phyloP scores from a whole-genome alignment of 1,140 invertebrate species.

The Drosophila oshimai region DNA sequence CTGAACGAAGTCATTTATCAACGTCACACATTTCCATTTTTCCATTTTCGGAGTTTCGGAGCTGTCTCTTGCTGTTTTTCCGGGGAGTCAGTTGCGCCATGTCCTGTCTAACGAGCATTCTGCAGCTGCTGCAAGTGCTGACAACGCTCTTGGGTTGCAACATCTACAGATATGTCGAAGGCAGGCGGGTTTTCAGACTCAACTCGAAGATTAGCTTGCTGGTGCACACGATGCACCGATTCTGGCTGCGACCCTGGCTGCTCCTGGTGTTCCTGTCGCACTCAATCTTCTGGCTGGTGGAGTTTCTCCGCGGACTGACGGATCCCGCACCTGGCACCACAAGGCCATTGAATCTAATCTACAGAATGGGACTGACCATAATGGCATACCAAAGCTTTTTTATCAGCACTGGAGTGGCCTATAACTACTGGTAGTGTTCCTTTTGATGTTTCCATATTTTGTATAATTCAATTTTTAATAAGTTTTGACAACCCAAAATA shows the following conservation, averaged over 20 bases:
- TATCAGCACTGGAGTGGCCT: neutral
- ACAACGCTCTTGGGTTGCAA: constrained; percentile 48
- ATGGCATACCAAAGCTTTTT: neutral
- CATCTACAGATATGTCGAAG: constrained; percentile 22
- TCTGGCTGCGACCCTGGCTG: constrained; percentile 46
- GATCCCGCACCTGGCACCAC: neutral
- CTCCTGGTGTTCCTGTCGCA: neutral
- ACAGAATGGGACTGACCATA: neutral
- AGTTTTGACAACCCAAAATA: neutral
- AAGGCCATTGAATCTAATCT: constrained; percentile 1
- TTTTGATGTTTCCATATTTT: too few relatives aligned
- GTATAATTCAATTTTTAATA: too few relatives aligned
- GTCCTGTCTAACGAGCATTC: constrained; percentile 41
- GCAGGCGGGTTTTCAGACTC: constrained; percentile 3
- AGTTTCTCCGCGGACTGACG: neutral
- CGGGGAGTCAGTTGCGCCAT: constrained; percentile 44
- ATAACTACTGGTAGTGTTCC: constrained; percentile 24
- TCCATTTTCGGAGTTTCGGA: constrained; percentile 21
- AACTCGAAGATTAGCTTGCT: neutral
- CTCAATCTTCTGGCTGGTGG: neutral
- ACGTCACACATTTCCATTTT: constrained; percentile 23
- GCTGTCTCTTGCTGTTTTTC: neutral
- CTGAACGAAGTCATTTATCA: constrained; percentile 38
- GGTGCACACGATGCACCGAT: constrained; percentile 27
- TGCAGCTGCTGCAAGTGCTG: constrained; percentile 39